Base-by-base conservation (phyloP, 2,113 vertebrate species). In the Scomber japonicus region DNA sequence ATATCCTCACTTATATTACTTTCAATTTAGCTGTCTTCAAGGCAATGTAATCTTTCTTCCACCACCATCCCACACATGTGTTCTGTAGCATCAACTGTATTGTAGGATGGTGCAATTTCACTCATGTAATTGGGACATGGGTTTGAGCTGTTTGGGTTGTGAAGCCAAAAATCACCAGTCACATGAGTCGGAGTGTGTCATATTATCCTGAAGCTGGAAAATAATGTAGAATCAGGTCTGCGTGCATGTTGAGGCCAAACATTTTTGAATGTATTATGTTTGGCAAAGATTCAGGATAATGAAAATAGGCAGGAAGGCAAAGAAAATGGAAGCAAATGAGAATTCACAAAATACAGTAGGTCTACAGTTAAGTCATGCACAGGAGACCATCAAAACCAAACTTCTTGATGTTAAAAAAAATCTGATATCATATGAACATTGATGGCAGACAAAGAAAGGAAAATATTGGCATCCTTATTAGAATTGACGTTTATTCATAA, bases 221-320 rank as follows among this genome's bases (percentile, higher is more conserved):
- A 69, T 40, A 57, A 46, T 45, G 31, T 13, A 50, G 21, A 69
- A 54, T 24, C 27, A 63, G 48, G 69, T 46, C 14, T 56, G 62
- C 44, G 40, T 54, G 31, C 30, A 66, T 19, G 64, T 48, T 40
- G 30, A 17, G 27, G 57, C 46, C 59, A 69, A 44, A 68, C 16
- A 4, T 44, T 80, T 88, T 73, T 75, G 54, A 35, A 81, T 81
- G 63, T 80, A 74, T 72, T 84, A 68, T 77, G 75, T 44, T 71
- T 56, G 27, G 62, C 71, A 62, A 40, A 16, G 48, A 71, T 69
- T 46, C 61, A 75, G 50, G 64, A 65, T 68, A 70, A 65, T 60
- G 71, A 80, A 81, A 72, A 82, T 72, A 75, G 79, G 56, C 73
- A 51, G 51, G 46, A 27, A 10, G 40, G 69, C 27, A 16, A 45